Conservation (phyloP, 2,888 invertebrate genomes). For the Sycophila texana region DNA sequence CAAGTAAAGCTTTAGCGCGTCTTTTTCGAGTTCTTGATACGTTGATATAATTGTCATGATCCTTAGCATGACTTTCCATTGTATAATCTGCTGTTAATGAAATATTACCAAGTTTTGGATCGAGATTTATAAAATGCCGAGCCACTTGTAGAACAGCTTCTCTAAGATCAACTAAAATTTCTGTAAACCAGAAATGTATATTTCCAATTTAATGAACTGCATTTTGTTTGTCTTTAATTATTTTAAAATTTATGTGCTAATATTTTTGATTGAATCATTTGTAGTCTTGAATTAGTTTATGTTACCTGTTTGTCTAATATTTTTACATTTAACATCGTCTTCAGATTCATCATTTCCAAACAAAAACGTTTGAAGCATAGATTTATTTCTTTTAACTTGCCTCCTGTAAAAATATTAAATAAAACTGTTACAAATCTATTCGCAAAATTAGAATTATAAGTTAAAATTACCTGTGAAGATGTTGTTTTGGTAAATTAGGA, state of each 20-base stretch:
- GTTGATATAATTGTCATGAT: slow-evolving; percentile 96
- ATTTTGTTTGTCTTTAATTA: no score
- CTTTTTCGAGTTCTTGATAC: slow-evolving; percentile 91
- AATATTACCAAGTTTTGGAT: slow-evolving; percentile 90
- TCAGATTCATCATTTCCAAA: slow-evolving; percentile 88
- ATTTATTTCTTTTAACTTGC: slow-evolving; percentile 93
- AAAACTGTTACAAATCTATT: not conserved
- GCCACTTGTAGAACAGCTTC: slow-evolving; percentile 96
- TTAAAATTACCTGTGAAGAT: slow-evolving; percentile 80
- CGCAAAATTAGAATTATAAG: slow-evolving; percentile 24
- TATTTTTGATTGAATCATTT: no score
- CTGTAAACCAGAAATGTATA: slow-evolving; percentile 71
- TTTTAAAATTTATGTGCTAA: no score
- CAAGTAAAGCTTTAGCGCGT: slow-evolving; percentile 94
- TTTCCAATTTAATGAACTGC: not conserved
- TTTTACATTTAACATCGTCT: slow-evolving; percentile 94
- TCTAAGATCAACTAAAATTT: slow-evolving; percentile 96
- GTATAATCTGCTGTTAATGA: slow-evolving; percentile 93
- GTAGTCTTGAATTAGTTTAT: not conserved
- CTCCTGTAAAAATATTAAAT: slow-evolving; percentile 77
- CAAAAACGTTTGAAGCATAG: slow-evolving; percentile 90
- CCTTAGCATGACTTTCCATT: slow-evolving; percentile 95
- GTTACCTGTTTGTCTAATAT: slow-evolving; percentile 92
- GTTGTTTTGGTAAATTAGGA: slow-evolving; percentile 95
- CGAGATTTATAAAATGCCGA: slow-evolving; percentile 94